Evolutionary conservation across 2,797 vertebrate genomes (phyloP).

Genomic region (Pseudopleuronectes americanus): DNA sequence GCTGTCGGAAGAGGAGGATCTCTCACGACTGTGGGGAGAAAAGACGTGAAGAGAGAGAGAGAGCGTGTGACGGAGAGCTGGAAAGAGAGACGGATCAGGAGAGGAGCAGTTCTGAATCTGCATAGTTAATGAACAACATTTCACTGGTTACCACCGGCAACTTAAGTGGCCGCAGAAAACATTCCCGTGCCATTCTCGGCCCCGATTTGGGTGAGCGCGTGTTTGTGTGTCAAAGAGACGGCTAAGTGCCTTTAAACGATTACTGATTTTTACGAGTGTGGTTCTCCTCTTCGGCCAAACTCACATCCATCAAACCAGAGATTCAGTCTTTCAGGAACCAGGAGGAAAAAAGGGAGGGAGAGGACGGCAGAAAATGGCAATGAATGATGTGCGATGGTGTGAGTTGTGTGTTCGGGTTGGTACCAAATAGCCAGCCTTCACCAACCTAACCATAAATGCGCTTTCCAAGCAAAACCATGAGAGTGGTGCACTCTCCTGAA

Average conservation of each 20-base stretch:
- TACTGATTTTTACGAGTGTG: slow-evolving; percentile 19
- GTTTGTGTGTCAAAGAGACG: slow-evolving; percentile 45
- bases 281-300: slow-evolving; percentile 24
- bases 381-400: slow-evolving; percentile 37
- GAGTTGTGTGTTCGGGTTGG: slow-evolving; percentile 27
- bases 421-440: slow-evolving; percentile 29
- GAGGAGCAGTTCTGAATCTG: slow-evolving; percentile 49
- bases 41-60: slow-evolving; percentile 12
- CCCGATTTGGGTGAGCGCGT: slow-evolving; percentile 40
- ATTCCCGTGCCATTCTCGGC: slow-evolving; percentile 60
- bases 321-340: slow-evolving; percentile 15
- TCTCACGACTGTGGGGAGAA: neutral
- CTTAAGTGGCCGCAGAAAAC: slow-evolving; percentile 60
- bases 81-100: slow-evolving; percentile 22
- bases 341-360: neutral
- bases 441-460: slow-evolving; percentile 34
- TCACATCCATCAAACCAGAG: slow-evolving; percentile 12
- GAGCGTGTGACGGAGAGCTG: neutral
- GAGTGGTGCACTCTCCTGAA: slow-evolving; percentile 9
- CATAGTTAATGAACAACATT: slow-evolving; percentile 71
- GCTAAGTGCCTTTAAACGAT: slow-evolving; percentile 35
- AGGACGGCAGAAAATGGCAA: slow-evolving; percentile 23
- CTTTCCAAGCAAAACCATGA: slow-evolving; percentile 30
- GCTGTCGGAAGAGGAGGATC: slow-evolving; percentile 11
- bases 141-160: slow-evolving; percentile 68